Evolutionary conservation across 1,140 invertebrate species (phyloP), one percentile per base, ranked within the genome.

Genomic region (Drosophila quadrilineata): DNA sequence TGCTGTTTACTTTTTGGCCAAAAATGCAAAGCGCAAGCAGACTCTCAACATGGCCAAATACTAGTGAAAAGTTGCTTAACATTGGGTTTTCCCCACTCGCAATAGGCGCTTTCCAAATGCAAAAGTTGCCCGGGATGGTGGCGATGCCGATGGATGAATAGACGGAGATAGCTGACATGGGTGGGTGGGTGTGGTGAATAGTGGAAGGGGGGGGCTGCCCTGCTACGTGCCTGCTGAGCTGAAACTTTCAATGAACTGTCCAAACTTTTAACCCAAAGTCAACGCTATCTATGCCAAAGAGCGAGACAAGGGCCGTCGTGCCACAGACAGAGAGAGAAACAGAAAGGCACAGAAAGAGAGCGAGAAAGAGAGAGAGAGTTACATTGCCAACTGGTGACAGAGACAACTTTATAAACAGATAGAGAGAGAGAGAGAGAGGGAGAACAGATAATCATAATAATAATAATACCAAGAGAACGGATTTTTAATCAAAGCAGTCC

Each of bases 31-130:
- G 48, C 75, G 40, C 71, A 69, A 56, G 40, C 38, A 36, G 17
- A 68, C 64, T 60, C 72, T 57, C 53, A n/a, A 60, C 76, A 80
- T 75, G 67, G 54, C 46, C 77, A 73, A 73, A 84, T 82, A n/a
- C n/a, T n/a, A 82, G 76, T 72, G 73, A 71, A 68, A 71, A 63
- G 52, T 74, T 66, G 54, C 31, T 26, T 31, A 26, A 33, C 48
- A 64, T 41, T 38, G 53, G n/a, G n/a, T n/a, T 9, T 45, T 48
- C 53, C 33, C 10, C 60, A 63, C 28, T 21, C 21, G 33, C 17
- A 3, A n/a, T n/a, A 22, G 1, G 10, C 22, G 22, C 26, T 10
- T 9, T 14, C 6, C 12, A 14, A n/a, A n/a, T n/a, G n/a, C n/a
- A n/a, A n/a, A n/a, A n/a, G n/a, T n/a, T n/a, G n/a, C n/a, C n/a